A percentile compares a stretch with the other conserved stretches of the same genome.
phyloP scores from a whole-genome alignment of 2,113 vertebrate genomes.

The Fukomys damarensis region DNA sequence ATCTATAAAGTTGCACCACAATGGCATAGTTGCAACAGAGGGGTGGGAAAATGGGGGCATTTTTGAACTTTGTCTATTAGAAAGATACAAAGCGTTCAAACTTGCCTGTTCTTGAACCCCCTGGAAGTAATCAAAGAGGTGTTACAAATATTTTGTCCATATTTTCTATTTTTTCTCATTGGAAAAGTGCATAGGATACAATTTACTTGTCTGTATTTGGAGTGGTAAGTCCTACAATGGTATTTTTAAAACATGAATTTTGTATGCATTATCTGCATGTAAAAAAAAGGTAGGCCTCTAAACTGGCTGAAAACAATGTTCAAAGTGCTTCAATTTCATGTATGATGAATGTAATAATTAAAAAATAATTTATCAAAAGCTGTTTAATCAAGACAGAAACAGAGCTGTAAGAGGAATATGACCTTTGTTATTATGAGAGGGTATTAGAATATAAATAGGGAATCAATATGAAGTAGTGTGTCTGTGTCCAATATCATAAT shows the following conservation, averaged over 20 bases:
- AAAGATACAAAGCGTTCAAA: neutral
- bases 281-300: constrained; percentile 41
- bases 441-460: constrained; percentile 36
- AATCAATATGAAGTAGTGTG: neutral
- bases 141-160: neutral
- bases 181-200: neutral
- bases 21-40: neutral
- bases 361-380: constrained; percentile 60
- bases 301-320: constrained; percentile 44
- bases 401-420: constrained; percentile 30
- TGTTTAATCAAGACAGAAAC: constrained; percentile 59
- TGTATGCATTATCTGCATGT: constrained; percentile 18
- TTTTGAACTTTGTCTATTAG: neutral
- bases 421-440: constrained; percentile 35
- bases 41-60: neutral
- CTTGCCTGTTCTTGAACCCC: neutral
- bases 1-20: neutral
- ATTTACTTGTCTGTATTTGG: neutral
- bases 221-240: neutral
- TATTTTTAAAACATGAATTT: constrained; percentile 34
- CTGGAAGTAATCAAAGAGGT: neutral
- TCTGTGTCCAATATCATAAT: neutral
- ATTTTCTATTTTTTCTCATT: neutral
- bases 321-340: constrained; percentile 54
- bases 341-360: constrained; percentile 59